These are phyloP conservation scores for Drosophila neocordata DNA, from an alignment of 1,140 invertebrate species.

Conservation along the genomic window DNA sequence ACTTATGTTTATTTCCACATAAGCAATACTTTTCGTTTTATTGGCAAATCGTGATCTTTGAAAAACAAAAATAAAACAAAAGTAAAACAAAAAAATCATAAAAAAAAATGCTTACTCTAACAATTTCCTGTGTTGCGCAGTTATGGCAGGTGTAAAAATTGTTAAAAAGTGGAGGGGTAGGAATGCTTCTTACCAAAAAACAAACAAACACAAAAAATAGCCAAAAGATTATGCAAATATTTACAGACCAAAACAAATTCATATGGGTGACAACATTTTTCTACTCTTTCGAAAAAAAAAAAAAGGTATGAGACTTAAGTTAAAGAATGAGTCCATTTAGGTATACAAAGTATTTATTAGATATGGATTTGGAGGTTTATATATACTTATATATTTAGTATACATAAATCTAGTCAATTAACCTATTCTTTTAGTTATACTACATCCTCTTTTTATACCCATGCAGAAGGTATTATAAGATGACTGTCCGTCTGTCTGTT, in stretches of 20 bases:
- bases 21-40: conserved; percentile 36
- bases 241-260: conserved; percentile 44
- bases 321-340: too few relatives aligned
- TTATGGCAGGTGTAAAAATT: conserved; percentile 22
- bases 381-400: too few relatives aligned
- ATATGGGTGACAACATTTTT: conserved; percentile 58
- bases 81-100: background rate
- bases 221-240: conserved; percentile 70
- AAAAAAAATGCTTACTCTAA: background rate
- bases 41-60: conserved; percentile 55
- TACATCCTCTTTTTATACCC: too few relatives aligned
- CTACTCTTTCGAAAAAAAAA: background rate
- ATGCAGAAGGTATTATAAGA: too few relatives aligned
- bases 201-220: background rate
- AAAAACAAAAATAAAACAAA: conserved; percentile 23
- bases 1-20: conserved; percentile 14
- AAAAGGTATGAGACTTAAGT: background rate
- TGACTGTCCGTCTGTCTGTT: too few relatives aligned
- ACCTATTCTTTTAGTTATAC: too few relatives aligned
- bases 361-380: too few relatives aligned
- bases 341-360: too few relatives aligned
- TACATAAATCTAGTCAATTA: too few relatives aligned
- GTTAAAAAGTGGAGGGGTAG: conserved; percentile 24
- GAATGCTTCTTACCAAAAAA: conserved; percentile 44
- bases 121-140: conserved; percentile 57